phyloP scores from a whole-genome alignment of 2,888 invertebrate species.

The Brachylomia viminalis region DNA sequence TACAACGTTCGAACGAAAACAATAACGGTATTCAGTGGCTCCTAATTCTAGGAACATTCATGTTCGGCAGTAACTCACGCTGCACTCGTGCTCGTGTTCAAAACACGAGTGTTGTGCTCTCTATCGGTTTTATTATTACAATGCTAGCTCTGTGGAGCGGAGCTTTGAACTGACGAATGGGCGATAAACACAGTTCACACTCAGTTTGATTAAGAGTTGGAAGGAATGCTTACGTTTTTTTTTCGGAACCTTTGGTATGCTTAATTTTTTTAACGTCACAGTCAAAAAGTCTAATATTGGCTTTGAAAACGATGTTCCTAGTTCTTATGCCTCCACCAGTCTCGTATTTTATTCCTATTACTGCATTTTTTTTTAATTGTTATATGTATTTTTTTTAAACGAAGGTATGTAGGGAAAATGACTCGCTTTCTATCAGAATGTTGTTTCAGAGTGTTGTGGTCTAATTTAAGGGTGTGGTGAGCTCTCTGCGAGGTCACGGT shows the following conservation, averaged over 20 bases:
- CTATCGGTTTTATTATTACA: conserved; percentile 57
- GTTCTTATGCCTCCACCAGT: not conserved
- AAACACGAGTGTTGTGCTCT: conserved; percentile 47
- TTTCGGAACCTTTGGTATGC: not conserved
- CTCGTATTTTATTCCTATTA: not conserved
- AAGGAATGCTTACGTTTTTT: not conserved
- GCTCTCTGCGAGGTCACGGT: too few species aligned
- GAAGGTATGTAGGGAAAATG: too few species aligned
- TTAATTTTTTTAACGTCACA: not conserved
- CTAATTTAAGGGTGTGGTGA: too few species aligned
- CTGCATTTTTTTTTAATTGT: too few species aligned
- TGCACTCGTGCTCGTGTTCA: conserved; percentile 24
- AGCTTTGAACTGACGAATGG: conserved; percentile 39
- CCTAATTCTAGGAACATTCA: conserved; percentile 57
- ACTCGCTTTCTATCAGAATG: not conserved
- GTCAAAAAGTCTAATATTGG: not conserved
- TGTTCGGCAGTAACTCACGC: conserved; percentile 33
- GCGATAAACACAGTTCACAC: conserved; percentile 23
- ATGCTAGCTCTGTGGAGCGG: conserved; percentile 47
- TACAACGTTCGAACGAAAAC: conserved; percentile 58
- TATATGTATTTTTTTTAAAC: too few species aligned
- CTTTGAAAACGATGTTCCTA: not conserved
- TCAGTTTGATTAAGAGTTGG: conserved; percentile 18
- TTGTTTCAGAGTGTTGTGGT: too few species aligned
- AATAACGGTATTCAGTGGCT: conserved; percentile 51